phyloP scores from a whole-genome alignment of 1,140 invertebrate species.

The Solenopsis invicta region DNA sequence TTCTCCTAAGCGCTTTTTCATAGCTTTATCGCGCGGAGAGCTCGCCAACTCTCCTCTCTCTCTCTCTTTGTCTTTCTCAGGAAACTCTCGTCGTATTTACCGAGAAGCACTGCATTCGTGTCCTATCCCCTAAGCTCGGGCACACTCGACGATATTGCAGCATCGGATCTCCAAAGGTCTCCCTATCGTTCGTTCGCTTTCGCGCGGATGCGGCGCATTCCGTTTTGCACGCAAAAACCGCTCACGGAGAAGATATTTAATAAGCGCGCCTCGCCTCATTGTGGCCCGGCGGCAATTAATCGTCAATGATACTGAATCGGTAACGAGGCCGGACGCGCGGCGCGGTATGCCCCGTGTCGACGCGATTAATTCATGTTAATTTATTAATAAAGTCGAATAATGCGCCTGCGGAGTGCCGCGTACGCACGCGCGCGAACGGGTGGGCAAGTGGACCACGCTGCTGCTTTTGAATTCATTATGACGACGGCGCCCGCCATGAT shows the following conservation, averaged over 20 bases:
- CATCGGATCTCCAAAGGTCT: conserved; percentile 43
- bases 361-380: conserved; percentile 55
- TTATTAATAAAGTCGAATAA: conserved; percentile 59
- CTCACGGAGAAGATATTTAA: conserved; percentile 23
- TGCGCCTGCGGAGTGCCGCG: background rate
- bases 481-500: background rate
- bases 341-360: background rate
- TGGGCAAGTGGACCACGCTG: background rate
- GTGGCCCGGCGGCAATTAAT: conserved; percentile 15
- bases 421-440: background rate
- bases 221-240: conserved; percentile 2
- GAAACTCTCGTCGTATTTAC: conserved; percentile 53
- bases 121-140: conserved; percentile 13
- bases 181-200: conserved; percentile 34
- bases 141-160: conserved; percentile 20
- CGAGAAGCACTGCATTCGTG: background rate
- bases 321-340: background rate
- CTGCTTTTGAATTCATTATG: conserved; percentile 56
- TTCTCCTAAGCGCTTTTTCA: conserved; percentile 57
- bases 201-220: background rate
- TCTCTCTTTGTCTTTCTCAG: conserved; percentile 6
- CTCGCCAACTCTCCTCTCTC: conserved; percentile 35
- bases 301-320: conserved; percentile 37
- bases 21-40: conserved; percentile 34
- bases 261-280: background rate